phyloP scores from a whole-genome alignment of 2,888 invertebrate genomes.

The Onchidella celtica region DNA sequence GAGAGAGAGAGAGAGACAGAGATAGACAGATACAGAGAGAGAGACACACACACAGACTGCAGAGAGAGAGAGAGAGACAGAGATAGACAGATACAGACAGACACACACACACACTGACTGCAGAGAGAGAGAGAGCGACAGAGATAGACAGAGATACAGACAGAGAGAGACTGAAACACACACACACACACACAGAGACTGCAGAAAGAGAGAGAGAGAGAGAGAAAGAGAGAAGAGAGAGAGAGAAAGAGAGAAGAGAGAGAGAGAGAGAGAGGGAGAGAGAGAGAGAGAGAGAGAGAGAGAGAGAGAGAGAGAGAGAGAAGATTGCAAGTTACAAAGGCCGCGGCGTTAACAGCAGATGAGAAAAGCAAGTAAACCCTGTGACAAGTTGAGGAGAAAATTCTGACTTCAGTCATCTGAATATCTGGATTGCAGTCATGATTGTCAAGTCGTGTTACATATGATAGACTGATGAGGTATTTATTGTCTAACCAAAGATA shows the following conservation, averaged over 20 bases:
- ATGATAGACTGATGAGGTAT: neutral
- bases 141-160: neutral
- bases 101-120: constrained; percentile 17
- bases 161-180: neutral
- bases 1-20: neutral
- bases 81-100: neutral
- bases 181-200: neutral
- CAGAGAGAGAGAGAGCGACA: constrained; percentile 10
- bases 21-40: too few species aligned
- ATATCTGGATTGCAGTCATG: too few species aligned
- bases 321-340: too few species aligned
- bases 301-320: constrained; percentile 14
- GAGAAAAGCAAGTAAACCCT: neutral
- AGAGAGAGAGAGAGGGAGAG: neutral
- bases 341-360: too few species aligned
- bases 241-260: neutral
- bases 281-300: constrained; percentile 5
- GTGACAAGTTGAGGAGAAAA: neutral
- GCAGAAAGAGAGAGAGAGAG: neutral
- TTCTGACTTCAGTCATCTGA: too few species aligned
- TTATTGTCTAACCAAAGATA: too few species aligned
- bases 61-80: neutral
- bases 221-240: neutral
- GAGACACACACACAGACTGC: too few species aligned
- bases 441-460: neutral